Evolutionary conservation across 2,797 vertebrate genomes (phyloP).

Genomic region (Periophthalmus magnuspinnatus): DNA sequence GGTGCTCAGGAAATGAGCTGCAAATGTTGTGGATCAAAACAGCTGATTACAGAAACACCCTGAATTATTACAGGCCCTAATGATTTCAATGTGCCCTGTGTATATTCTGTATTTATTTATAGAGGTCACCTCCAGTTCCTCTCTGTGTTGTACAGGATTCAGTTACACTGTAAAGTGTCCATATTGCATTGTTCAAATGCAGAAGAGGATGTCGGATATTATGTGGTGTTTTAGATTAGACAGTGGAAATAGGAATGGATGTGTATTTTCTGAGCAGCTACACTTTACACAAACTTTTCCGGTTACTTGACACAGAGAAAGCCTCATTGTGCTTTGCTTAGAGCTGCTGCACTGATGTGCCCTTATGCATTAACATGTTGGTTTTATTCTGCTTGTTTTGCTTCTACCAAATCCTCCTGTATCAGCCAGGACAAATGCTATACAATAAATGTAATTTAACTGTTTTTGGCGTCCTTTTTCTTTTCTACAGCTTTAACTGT

Average conservation of each 20-base stretch:
- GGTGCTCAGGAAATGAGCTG: slow-evolving; percentile 24
- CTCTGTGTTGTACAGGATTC: slow-evolving; percentile 41
- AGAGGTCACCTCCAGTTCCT: slow-evolving; percentile 22
- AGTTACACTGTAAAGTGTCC: slow-evolving; percentile 38
- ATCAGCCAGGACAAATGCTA: slow-evolving; percentile 21
- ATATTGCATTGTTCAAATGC: slow-evolving; percentile 32
- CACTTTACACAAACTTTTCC: neutral
- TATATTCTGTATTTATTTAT: slow-evolving; percentile 74
- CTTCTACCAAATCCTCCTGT: slow-evolving; percentile 26
- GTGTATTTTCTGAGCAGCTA: slow-evolving; percentile 19
- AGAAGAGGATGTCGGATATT: slow-evolving; percentile 5
- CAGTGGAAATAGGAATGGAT: neutral
- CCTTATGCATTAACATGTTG: slow-evolving; percentile 18
- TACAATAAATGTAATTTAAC: slow-evolving; percentile 52
- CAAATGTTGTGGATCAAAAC: slow-evolving; percentile 29
- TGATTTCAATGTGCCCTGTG: slow-evolving; percentile 51
- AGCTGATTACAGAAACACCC: slow-evolving; percentile 44
- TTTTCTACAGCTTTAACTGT: neutral
- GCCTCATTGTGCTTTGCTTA: slow-evolving; percentile 14
- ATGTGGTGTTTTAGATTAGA: neutral
- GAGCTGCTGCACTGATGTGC: slow-evolving; percentile 19
- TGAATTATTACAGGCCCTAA: slow-evolving; percentile 35
- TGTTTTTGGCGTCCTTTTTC: neutral
- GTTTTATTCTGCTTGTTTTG: slow-evolving; percentile 31
- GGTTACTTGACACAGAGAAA: slow-evolving; percentile 29